These are phyloP conservation scores for Glomeris maerens DNA, from an alignment of 1,140 invertebrate species.

Conservation along the genomic window DNA sequence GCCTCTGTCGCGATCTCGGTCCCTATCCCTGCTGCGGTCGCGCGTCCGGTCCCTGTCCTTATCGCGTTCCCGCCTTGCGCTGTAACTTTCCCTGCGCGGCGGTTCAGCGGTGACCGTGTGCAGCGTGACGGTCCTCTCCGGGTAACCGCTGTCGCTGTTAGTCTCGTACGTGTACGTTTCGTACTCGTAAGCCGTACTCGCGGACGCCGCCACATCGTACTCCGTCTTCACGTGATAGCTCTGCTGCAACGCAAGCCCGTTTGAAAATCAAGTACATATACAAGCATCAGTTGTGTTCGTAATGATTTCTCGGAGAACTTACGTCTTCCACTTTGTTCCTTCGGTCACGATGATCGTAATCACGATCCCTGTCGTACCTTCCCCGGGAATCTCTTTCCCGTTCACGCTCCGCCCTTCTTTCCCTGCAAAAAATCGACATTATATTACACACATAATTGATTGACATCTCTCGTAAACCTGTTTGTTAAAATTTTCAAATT, in stretches of 20 bases:
- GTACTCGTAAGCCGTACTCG: slow-evolving; percentile 15
- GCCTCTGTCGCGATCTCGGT: slow-evolving; percentile 15
- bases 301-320: slow-evolving; percentile 10
- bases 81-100: slow-evolving; percentile 12
- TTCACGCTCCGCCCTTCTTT: slow-evolving; percentile 28
- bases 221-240: slow-evolving; percentile 15
- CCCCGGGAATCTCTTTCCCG: slow-evolving; percentile 32
- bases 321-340: neutral
- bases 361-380: slow-evolving; percentile 31
- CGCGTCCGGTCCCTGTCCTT: slow-evolving; percentile 20
- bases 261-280: slow-evolving; percentile 14
- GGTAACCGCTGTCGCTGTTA: neutral
- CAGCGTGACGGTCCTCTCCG: neutral
- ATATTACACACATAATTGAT: too few species aligned
- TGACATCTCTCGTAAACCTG: too few species aligned
- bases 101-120: slow-evolving; percentile 6
- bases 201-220: slow-evolving; percentile 14
- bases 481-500: too few species aligned
- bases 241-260: slow-evolving; percentile 15
- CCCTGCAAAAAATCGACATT: too few species aligned
- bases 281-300: slow-evolving; percentile 11
- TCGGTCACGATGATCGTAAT: neutral
- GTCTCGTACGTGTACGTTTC: slow-evolving; percentile 12
- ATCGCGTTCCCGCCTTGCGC: slow-evolving; percentile 15
- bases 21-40: slow-evolving; percentile 18